Conservation (phyloP, 2,797 vertebrate genomes). For the Avahi laniger region DNA sequence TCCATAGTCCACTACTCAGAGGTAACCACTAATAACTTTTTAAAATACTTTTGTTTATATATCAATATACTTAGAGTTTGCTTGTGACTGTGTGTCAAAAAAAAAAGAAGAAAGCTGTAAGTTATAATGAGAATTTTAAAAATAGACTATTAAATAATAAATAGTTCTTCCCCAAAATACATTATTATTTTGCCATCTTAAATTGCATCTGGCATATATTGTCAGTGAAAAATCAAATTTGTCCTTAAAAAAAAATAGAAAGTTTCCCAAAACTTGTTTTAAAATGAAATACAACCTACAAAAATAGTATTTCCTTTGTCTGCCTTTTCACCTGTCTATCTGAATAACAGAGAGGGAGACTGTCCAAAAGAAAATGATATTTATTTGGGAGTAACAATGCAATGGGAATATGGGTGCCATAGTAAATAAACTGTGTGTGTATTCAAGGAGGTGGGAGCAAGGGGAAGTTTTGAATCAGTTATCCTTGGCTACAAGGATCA, state of each 20-base stretch:
- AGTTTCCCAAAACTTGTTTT: background rate
- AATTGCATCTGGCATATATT: background rate
- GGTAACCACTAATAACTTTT: background rate
- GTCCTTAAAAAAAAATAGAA: background rate
- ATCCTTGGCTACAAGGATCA: background rate
- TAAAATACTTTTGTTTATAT: background rate
- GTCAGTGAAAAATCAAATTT: slow-evolving; percentile 25
- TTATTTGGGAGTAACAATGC: background rate
- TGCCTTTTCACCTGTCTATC: background rate
- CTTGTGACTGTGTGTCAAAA: background rate
- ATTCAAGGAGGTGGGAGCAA: background rate
- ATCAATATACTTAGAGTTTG: background rate
- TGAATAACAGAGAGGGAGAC: background rate
- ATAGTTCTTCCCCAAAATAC: background rate
- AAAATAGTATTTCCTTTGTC: background rate
- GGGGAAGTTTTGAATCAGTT: background rate
- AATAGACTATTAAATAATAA: slow-evolving; percentile 25
- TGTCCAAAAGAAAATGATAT: background rate
- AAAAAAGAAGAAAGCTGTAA: too few species aligned
- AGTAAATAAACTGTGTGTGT: background rate
- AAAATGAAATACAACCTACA: background rate
- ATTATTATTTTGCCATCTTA: slow-evolving; percentile 16
- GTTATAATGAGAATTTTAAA: background rate
- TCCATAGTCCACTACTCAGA: background rate
- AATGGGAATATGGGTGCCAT: background rate